These are phyloP conservation scores for Sebastes hubbsi DNA, from an alignment of 2,797 vertebrate genomes.

Conservation along the genomic window DNA sequence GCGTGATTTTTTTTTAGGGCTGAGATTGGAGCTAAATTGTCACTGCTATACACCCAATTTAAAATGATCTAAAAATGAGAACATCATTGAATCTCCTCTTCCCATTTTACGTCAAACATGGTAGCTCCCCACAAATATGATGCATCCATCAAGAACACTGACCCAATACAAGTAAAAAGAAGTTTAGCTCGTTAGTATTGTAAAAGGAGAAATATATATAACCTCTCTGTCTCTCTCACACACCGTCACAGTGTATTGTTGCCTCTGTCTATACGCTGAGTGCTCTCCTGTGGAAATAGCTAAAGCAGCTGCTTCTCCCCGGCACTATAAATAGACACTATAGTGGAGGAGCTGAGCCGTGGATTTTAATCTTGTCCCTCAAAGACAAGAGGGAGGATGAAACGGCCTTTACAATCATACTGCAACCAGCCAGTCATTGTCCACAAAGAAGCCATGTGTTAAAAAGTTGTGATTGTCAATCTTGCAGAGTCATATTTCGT, in stretches of 20 bases:
- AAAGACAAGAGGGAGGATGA: constrained; percentile 37
- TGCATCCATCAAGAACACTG: not conserved
- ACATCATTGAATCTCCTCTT: not conserved
- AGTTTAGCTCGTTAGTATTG: constrained; percentile 3
- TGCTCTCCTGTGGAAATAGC: constrained; percentile 64
- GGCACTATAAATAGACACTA: constrained; percentile 76
- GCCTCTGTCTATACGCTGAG: constrained; percentile 38
- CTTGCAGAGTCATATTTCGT: not conserved
- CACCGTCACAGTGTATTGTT: constrained; percentile 26
- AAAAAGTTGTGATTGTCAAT: not conserved
- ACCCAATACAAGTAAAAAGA: not conserved
- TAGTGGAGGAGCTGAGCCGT: constrained; percentile 56
- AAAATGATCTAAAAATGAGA: not conserved
- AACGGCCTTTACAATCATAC: constrained; percentile 3
- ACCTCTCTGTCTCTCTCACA: not conserved
- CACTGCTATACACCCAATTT: not conserved
- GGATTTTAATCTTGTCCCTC: constrained; percentile 68
- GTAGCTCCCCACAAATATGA: not conserved
- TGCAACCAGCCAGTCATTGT: constrained; percentile 1
- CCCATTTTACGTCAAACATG: not conserved
- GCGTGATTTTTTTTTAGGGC: constrained; percentile 12
- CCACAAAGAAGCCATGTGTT: not conserved
- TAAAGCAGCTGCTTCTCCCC: constrained; percentile 74
- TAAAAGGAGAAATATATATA: not conserved
- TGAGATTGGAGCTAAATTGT: constrained; percentile 7